phyloP scores from a whole-genome alignment of 2,113 vertebrate genomes.

The Thalassarche chlororhynchos region DNA sequence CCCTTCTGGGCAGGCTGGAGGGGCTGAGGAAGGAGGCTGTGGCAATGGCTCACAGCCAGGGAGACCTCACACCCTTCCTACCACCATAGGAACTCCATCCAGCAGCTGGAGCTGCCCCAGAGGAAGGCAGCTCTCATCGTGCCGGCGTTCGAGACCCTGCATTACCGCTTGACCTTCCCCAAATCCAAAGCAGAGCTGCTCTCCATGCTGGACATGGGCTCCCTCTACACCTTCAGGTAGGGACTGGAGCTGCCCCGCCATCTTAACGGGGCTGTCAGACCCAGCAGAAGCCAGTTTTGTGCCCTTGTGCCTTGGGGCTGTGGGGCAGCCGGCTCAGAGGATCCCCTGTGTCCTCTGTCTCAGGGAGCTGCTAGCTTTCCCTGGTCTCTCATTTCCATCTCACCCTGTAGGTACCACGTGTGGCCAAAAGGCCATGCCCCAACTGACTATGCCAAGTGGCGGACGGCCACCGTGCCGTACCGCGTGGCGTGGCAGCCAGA shows the following conservation, averaged over 20 bases:
- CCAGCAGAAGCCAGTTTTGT: not conserved
- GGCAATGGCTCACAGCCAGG: not conserved
- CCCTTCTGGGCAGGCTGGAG: not conserved
- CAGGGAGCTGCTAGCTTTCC: not conserved
- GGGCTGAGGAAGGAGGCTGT: not conserved
- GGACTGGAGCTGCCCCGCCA: rapidly evolving
- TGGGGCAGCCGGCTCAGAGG: not conserved
- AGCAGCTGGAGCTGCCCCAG: conserved; percentile 86
- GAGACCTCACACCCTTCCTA: not conserved
- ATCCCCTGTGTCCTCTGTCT: not conserved
- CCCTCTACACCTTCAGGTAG: conserved; percentile 95
- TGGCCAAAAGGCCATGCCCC: conserved; percentile 93
- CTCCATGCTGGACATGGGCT: conserved; percentile 93
- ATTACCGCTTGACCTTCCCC: conserved; percentile 91
- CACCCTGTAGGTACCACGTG: conserved; percentile 82
- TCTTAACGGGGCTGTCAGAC: not conserved
- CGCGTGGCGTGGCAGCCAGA: conserved; percentile 90
- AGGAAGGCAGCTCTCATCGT: conserved; percentile 93
- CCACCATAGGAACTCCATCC: conserved; percentile 81
- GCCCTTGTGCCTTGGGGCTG: not conserved
- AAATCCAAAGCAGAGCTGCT: conserved; percentile 95
- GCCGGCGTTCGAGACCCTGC: conserved; percentile 92
- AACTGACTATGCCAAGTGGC: conserved; percentile 93
- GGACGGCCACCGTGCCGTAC: conserved; percentile 88
- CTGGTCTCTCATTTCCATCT: not conserved